Evolutionary conservation across 2,888 invertebrate genomes (phyloP).

Genomic region (Argyra leucocephala): DNA sequence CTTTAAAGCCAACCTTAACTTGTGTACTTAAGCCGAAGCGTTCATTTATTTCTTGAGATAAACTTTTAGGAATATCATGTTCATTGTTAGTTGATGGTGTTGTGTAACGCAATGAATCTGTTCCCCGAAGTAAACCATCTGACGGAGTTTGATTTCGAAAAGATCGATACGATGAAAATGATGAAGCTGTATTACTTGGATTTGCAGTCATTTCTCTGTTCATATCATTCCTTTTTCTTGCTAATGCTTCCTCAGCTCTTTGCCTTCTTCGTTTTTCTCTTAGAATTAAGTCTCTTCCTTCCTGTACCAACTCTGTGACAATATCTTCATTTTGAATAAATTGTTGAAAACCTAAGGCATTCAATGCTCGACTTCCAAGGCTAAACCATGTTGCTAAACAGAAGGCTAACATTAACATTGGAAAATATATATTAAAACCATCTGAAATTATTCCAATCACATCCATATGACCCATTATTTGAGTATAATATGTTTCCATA

Average conservation of each 20-base stretch:
- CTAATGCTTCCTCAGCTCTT: slow-evolving; percentile 68
- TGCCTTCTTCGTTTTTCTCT: slow-evolving; percentile 76
- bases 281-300: slow-evolving; percentile 84
- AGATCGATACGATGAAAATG: slow-evolving; percentile 19
- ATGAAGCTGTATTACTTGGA: background rate
- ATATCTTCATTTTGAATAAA: slow-evolving; percentile 91
- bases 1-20: slow-evolving; percentile 42
- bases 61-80: slow-evolving; percentile 37
- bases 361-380: slow-evolving; percentile 79
- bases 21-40: slow-evolving; percentile 59
- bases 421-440: slow-evolving; percentile 98
- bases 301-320: slow-evolving; percentile 85
- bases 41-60: slow-evolving; percentile 52
- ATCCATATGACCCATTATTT: slow-evolving; percentile 99
- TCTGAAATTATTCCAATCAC: slow-evolving; percentile 92
- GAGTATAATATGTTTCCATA: slow-evolving; percentile 88
- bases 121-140: slow-evolving; percentile 64
- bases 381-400: slow-evolving; percentile 91
- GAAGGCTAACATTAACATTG: slow-evolving; percentile 87
- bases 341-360: slow-evolving; percentile 91
- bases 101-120: slow-evolving; percentile 63
- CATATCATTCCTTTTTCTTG: slow-evolving; percentile 46
- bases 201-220: background rate
- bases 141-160: slow-evolving; percentile 31
- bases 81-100: slow-evolving; percentile 46